Conservation (phyloP, 2,888 invertebrate species). For the Lobophora halterata region DNA sequence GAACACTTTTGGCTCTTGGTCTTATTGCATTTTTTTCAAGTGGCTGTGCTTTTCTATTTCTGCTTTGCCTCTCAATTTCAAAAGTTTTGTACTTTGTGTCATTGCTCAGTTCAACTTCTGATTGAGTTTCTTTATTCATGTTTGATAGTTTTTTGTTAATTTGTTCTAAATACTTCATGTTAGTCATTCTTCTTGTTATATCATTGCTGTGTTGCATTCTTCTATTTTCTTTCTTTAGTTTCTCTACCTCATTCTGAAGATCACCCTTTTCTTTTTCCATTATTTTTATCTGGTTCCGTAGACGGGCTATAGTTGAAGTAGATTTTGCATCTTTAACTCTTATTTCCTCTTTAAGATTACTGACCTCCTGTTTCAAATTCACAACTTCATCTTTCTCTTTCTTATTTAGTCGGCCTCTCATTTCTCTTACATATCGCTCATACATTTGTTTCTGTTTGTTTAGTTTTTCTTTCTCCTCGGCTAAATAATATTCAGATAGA, state of each 20-base stretch:
- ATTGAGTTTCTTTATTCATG: conserved; percentile 53
- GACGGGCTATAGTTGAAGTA: conserved; percentile 85
- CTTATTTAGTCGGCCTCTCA: conserved; percentile 83
- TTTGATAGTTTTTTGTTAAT: conserved; percentile 82
- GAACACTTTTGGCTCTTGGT: conserved; percentile 73
- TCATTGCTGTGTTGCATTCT: conserved; percentile 82
- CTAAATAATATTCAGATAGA: conserved; percentile 82
- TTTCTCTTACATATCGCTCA: conserved; percentile 84
- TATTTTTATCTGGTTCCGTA: conserved; percentile 87
- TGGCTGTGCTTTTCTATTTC: conserved; percentile 45
- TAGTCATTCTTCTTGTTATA: conserved; percentile 79
- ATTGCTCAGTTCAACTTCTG: conserved; percentile 48
- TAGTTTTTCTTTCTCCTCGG: conserved; percentile 85
- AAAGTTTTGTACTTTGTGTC: conserved; percentile 66
- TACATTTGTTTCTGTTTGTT: conserved; percentile 83
- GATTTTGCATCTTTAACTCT: conserved; percentile 87
- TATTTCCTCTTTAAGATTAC: conserved; percentile 83
- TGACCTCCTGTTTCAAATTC: conserved; percentile 83
- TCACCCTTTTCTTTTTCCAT: conserved; percentile 85
- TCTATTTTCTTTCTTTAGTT: conserved; percentile 84
- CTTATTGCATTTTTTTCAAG: conserved; percentile 38
- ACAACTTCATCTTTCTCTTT: conserved; percentile 86
- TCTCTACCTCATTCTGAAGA: conserved; percentile 84
- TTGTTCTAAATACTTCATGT: conserved; percentile 87
- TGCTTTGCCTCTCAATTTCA: conserved; percentile 67